Percentiles rank a stretch among this genome's conserved stretches.
Evolutionary conservation across 2,797 vertebrate species (phyloP).

Genomic region (Rachycentron canadum): DNA sequence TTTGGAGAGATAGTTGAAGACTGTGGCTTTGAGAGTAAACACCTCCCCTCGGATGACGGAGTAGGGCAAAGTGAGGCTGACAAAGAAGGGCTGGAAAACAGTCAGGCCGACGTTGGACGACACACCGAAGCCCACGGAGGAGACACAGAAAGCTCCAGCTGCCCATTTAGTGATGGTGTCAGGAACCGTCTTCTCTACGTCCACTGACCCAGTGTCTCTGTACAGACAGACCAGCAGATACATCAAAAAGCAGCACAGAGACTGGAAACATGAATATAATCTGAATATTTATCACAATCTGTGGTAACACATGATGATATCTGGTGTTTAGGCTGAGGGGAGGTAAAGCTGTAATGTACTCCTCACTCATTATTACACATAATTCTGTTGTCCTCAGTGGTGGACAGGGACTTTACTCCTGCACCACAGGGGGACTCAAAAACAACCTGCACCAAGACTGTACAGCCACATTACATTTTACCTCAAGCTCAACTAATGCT

Average conservation of each 20-base stretch:
- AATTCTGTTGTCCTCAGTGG: background rate
- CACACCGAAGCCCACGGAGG: conserved; percentile 87
- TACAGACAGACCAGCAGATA: background rate
- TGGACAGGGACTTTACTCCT: background rate
- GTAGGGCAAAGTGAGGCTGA: conserved; percentile 90
- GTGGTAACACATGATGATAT: background rate
- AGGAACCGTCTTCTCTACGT: conserved; percentile 80
- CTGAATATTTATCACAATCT: background rate
- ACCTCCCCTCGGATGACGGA: conserved; percentile 90
- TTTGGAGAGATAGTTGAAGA: conserved; percentile 88
- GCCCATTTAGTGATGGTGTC: conserved; percentile 89
- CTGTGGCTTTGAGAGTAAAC: conserved; percentile 88
- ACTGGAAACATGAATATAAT: background rate
- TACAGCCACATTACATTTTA: no score
- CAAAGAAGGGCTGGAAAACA: conserved; percentile 91
- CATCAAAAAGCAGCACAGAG: background rate
- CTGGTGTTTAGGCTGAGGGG: background rate
- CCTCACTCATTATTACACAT: background rate
- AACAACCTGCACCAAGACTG: background rate
- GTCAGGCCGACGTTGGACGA: conserved; percentile 78
- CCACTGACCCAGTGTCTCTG: conserved; percentile 69
- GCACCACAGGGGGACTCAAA: background rate
- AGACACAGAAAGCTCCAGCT: conserved; percentile 87
- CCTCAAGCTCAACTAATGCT: no score
- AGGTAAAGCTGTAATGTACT: background rate